phyloP scores from a whole-genome alignment of 37 sponge, comb jelly and placozoan genomes.

The Trichoplax adhaerens region DNA sequence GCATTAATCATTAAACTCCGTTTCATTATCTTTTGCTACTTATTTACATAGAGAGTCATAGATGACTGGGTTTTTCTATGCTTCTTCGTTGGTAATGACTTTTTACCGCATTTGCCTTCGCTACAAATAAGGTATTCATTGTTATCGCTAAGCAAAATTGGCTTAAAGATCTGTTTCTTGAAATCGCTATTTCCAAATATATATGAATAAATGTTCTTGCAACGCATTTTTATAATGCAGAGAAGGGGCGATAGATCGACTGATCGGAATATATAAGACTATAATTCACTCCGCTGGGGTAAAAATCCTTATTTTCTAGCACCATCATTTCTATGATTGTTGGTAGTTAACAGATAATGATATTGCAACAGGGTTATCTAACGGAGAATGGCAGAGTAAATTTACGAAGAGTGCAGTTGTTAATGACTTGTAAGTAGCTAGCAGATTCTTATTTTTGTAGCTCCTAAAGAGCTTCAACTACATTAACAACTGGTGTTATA shows the following conservation, averaged over 20 bases:
- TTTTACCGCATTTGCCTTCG: conserved; percentile 93
- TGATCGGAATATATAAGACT: conserved; percentile 78
- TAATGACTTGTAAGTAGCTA: conserved; percentile 38
- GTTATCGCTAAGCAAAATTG: not conserved
- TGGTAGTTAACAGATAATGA: not conserved
- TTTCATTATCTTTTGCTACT: conserved; percentile 1
- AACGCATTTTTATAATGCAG: conserved; percentile 8
- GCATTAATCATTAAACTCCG: too few relatives aligned
- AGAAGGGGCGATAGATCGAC: conserved; percentile 92
- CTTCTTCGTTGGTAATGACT: conserved; percentile 99
- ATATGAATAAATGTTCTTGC: too few relatives aligned
- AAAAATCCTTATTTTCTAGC: not conserved
- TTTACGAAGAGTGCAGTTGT: conserved; percentile 57
- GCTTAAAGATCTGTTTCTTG: not conserved
- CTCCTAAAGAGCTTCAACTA: too few relatives aligned
- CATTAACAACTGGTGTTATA: not conserved
- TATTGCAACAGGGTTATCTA: conserved; percentile 44
- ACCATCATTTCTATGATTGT: not conserved
- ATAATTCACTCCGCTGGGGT: conserved; percentile 64
- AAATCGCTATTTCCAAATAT: too few relatives aligned
- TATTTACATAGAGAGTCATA: conserved; percentile 55
- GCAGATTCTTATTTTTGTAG: too few relatives aligned
- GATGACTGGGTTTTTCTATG: conserved; percentile 99
- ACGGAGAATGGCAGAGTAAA: conserved; percentile 74
- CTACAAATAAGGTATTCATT: conserved; percentile 51